A percentile compares a stretch with the other conserved stretches of the same genome.
Conservation (phyloP, 30 jellyfish, hydroid and myxozoan species). For the Catostylus mosaicus region DNA sequence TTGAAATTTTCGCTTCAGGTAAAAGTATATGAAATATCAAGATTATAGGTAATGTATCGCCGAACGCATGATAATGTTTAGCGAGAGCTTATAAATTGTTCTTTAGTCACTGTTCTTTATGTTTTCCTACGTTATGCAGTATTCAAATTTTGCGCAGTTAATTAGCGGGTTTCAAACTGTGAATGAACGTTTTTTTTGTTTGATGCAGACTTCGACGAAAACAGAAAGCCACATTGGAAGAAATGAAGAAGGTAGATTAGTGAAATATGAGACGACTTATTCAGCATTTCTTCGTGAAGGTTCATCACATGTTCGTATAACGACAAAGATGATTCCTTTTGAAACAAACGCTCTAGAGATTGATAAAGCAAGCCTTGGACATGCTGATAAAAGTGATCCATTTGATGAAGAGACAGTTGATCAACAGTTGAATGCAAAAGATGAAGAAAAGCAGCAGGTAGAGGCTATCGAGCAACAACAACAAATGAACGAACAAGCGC, state of each 20-base stretch:
- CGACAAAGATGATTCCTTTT: constrained; percentile 48
- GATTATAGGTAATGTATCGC: too few species aligned
- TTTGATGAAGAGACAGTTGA: too few species aligned
- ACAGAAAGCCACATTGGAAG: constrained; percentile 62
- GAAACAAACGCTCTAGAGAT: constrained; percentile 31
- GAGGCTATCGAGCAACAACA: background rate
- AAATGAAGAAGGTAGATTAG: constrained; percentile 49
- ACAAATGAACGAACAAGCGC: background rate
- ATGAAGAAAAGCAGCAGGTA: background rate
- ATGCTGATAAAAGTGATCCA: background rate
- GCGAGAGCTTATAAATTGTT: too few species aligned
- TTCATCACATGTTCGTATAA: constrained; percentile 22
- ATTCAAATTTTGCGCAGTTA: too few species aligned
- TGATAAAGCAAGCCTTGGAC: constrained; percentile 14
- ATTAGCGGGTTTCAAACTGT: too few species aligned
- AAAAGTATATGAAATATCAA: too few species aligned
- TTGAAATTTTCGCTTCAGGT: too few species aligned
- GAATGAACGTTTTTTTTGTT: background rate
- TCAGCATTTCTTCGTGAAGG: constrained; percentile 21
- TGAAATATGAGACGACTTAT: constrained; percentile 44
- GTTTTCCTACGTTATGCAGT: too few species aligned
- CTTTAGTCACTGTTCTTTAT: too few species aligned
- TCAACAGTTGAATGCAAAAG: background rate
- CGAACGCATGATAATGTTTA: too few species aligned
- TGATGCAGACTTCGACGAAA: background rate